phyloP scores from a whole-genome alignment of 1,140 invertebrate genomes.

The Acyrthosiphon pisum region DNA sequence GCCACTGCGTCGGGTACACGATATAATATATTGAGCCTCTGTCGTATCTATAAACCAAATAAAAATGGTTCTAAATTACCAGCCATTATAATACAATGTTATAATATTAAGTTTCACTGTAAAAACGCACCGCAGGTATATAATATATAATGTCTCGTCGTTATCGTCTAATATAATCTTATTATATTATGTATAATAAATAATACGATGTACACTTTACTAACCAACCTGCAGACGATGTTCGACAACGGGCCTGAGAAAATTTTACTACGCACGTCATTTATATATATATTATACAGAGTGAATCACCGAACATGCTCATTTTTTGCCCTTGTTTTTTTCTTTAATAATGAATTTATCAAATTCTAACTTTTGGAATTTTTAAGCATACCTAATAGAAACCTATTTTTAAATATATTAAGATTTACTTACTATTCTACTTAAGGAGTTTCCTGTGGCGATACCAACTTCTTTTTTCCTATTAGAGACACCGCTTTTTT shows the following conservation, averaged over 20 bases:
- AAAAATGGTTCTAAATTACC: background rate
- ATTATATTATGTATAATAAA: constrained; percentile 6
- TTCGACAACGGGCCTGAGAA: background rate
- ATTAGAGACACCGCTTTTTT: background rate
- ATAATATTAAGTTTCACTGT: background rate
- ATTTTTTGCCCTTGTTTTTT: background rate
- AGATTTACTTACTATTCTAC: background rate
- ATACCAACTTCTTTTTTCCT: background rate
- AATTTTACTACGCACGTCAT: background rate
- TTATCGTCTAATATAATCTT: constrained; percentile 1
- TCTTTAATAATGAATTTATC: background rate
- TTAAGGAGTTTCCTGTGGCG: background rate
- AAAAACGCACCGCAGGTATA: constrained; percentile 1
- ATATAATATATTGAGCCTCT: background rate
- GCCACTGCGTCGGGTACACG: background rate
- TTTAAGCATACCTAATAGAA: background rate
- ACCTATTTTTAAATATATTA: background rate
- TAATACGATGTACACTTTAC: background rate
- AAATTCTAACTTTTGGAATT: background rate
- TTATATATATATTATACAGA: background rate
- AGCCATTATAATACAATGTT: constrained; percentile 4
- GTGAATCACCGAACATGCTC: background rate
- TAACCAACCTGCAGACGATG: background rate
- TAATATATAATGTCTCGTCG: background rate
- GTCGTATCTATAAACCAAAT: constrained; percentile 3